These are phyloP conservation scores for Mungos mungo DNA, from an alignment of 2,113 vertebrate genomes.

Conservation along the genomic window DNA sequence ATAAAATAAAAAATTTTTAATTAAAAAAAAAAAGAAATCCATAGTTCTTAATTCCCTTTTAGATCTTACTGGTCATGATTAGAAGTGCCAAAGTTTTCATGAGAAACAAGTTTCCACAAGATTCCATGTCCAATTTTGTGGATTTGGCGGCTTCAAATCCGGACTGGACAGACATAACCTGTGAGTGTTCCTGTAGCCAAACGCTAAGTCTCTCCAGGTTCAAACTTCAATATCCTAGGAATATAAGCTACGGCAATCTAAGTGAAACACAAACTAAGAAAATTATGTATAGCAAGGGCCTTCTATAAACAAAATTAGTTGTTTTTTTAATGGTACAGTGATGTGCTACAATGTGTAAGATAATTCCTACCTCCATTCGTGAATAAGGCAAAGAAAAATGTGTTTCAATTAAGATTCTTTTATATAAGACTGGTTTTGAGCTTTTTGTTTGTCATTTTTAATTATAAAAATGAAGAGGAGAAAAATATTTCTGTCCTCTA, in stretches of 20 bases:
- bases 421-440: not conserved
- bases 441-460: conserved; percentile 30
- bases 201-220: not conserved
- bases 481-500: conserved; percentile 13
- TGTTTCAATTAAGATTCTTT: not conserved
- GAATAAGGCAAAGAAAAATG: not conserved
- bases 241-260: not conserved
- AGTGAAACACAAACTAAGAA: not conserved
- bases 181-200: not conserved
- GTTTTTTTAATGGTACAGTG: not conserved
- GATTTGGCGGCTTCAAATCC: not conserved
- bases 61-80: not conserved
- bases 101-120: not conserved
- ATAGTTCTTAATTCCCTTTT: not conserved
- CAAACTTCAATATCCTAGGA: not conserved
- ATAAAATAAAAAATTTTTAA: too few species aligned
- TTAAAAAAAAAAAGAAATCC: too few species aligned
- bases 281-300: not conserved
- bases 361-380: not conserved
- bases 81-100: not conserved
- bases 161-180: not conserved
- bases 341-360: not conserved
- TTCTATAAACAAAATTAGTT: not conserved
- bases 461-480: conserved; percentile 4
- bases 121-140: not conserved